Percentiles rank a stretch among this genome's conserved stretches.
Evolutionary conservation across 2,888 invertebrate genomes (phyloP).

Genomic region (Lypha dubia): DNA sequence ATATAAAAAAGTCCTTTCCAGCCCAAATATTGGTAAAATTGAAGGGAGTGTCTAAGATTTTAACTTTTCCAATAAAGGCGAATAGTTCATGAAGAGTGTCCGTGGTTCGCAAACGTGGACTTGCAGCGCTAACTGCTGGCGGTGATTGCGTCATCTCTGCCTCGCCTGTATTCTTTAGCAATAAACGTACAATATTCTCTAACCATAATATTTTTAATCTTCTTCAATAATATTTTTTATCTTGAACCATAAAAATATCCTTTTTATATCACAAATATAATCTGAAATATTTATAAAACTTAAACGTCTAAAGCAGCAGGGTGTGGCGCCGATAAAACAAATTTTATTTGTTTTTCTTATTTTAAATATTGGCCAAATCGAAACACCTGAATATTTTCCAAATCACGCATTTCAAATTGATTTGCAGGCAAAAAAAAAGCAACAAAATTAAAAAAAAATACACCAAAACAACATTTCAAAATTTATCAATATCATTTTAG

Average conservation of each 20-base stretch:
- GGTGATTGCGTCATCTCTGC: too few relatives aligned
- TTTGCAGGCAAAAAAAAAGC: conserved; percentile 1
- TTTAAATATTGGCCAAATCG: conserved; percentile 39
- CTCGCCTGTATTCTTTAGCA: too few relatives aligned
- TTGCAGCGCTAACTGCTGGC: too few relatives aligned
- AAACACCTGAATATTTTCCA: conserved; percentile 64
- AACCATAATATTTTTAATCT: too few relatives aligned
- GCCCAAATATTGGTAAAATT: too few relatives aligned
- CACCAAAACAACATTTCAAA: conserved; percentile 41
- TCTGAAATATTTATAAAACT: not conserved
- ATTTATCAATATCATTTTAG: conserved; percentile 59
- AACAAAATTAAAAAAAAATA: not conserved
- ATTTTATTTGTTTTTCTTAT: conserved; percentile 45
- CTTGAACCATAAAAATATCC: conserved; percentile 40
- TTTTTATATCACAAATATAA: conserved; percentile 23
- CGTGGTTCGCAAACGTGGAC: too few relatives aligned
- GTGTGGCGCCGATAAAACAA: conserved; percentile 71
- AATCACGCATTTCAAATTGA: conserved; percentile 53
- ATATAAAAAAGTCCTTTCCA: too few relatives aligned
- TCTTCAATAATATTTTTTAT: conserved; percentile 24
- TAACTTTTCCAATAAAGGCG: too few relatives aligned
- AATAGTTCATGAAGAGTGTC: too few relatives aligned
- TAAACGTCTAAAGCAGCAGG: conserved; percentile 69
- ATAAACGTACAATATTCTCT: not conserved
- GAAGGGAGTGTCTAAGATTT: too few relatives aligned